Base-by-base conservation (phyloP, 2,113 vertebrate genomes). In the Trochalopteron elliotii region DNA sequence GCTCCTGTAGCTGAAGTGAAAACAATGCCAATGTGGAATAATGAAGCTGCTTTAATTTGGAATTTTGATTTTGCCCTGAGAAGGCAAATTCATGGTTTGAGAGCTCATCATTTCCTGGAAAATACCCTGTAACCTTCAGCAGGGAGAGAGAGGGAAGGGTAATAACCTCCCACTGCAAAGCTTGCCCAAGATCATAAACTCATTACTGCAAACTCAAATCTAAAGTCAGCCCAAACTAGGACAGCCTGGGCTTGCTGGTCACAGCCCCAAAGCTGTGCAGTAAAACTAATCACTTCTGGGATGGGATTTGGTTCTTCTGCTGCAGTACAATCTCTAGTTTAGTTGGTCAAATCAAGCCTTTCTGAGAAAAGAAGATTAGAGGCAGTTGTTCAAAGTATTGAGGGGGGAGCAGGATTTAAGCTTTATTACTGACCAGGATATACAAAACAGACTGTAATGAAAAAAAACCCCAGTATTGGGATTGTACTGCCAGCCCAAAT, bases 351-450 rank as follows among this genome's bases (percentile, higher is more conserved):
- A 98, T 98, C 97, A 97, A 98, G 97, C 97, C 97, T 97, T 97
- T 98, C 98, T 87, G 96, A 97, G 97, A 98, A 98, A 98, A 98
- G 98, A 97, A 98, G 98, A 98, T 98, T 98, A 99, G 94, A 97
- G 89, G 91, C 94, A 95, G 96, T 97, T 98, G 98, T 98, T 98
- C 96, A 96, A 97, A 97, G 94, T 96, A 96, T 90, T 97, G 94
- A 71, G 80, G 52, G 44, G 85, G 40, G 82, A 52, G 47, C 7
- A 6, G 82, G 95, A 93, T 96, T 98, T 98, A 97, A 97, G 94
- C 97, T 98, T 98, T 97, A 98, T 98, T 98, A 98, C 97, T 92
- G 93, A 81, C 90, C 92, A 91, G 94, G 96, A 97, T 96, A 91
- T 91, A 97, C 88, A 93, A 90, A 96, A 94, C 94, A 93, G 90